Conservation (phyloP, 2,888 invertebrate genomes). For the Panzeria rudis region DNA sequence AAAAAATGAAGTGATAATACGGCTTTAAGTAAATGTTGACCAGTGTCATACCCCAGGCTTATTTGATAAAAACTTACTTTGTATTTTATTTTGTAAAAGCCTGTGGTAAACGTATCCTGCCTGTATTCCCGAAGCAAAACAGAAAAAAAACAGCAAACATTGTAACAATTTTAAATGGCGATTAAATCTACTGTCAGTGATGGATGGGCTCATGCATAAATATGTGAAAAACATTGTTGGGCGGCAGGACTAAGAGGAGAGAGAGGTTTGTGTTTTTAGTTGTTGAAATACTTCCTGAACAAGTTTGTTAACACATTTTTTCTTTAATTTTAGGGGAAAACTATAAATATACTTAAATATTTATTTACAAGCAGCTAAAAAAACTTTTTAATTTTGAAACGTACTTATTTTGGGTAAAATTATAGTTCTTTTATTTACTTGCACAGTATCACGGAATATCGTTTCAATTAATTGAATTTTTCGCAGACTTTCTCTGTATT, state of each 20-base stretch:
- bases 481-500: neutral
- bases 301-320: slow-evolving; percentile 80
- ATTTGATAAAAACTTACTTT: slow-evolving; percentile 69
- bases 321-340: slow-evolving; percentile 73
- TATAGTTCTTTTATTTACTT: neutral
- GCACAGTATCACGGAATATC: neutral
- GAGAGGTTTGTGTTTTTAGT: slow-evolving; percentile 46
- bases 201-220: slow-evolving; percentile 75
- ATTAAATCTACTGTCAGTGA: slow-evolving; percentile 81
- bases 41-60: slow-evolving; percentile 65
- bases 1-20: slow-evolving; percentile 69
- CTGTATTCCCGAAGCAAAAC: neutral
- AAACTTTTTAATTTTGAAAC: neutral
- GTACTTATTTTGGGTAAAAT: too few species aligned
- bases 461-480: slow-evolving; percentile 39
- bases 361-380: neutral
- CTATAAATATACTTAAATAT: slow-evolving; percentile 19
- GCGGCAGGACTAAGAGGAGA: neutral
- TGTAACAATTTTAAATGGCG: slow-evolving; percentile 81
- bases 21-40: slow-evolving; percentile 78
- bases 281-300: slow-evolving; percentile 71
- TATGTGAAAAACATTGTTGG: slow-evolving; percentile 40
- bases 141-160: slow-evolving; percentile 46
- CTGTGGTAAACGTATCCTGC: slow-evolving; percentile 64
- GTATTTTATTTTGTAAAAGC: slow-evolving; percentile 52